Conservation (phyloP, 64 coral and sea anemone genomes). For the Montipora cactus region DNA sequence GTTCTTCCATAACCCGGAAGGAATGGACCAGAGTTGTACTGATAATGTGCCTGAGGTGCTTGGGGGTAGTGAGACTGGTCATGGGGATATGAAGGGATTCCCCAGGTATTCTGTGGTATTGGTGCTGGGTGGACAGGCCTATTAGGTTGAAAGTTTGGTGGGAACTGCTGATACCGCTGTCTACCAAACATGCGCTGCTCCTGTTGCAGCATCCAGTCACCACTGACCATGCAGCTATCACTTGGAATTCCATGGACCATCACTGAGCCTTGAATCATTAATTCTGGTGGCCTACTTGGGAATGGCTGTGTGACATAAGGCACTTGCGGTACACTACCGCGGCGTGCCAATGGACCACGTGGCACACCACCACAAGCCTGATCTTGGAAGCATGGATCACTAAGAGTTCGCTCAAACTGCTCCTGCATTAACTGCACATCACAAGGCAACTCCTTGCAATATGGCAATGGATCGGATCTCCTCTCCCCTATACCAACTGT, state of each 20-base stretch:
- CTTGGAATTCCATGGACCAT: constrained; percentile 23
- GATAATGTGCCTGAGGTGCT: constrained; percentile 59
- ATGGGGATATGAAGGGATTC: background rate
- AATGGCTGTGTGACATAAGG: constrained; percentile 6
- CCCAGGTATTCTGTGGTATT: constrained; percentile 25
- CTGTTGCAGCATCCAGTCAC: constrained; percentile 64
- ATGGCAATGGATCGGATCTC: constrained; percentile 77
- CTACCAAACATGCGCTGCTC: constrained; percentile 44
- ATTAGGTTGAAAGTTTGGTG: background rate
- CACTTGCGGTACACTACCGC: constrained; percentile 65
- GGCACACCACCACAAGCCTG: constrained; percentile 30
- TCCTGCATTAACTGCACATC: constrained; percentile 63
- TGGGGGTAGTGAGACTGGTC: constrained; percentile 27
- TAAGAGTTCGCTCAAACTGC: constrained; percentile 61
- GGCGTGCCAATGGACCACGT: constrained; percentile 5
- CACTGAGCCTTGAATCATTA: constrained; percentile 50
- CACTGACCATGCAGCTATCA: constrained; percentile 42
- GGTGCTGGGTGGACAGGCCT: background rate
- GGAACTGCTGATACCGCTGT: background rate
- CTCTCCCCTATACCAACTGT: constrained; percentile 10
- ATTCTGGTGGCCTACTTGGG: constrained; percentile 23
- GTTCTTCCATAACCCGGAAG: background rate
- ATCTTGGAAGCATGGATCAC: constrained; percentile 58
- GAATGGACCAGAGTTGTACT: constrained; percentile 36
- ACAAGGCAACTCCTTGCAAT: constrained; percentile 30